These are phyloP conservation scores for Dryobota labecula DNA, from an alignment of 2,888 invertebrate species.

Conservation along the genomic window DNA sequence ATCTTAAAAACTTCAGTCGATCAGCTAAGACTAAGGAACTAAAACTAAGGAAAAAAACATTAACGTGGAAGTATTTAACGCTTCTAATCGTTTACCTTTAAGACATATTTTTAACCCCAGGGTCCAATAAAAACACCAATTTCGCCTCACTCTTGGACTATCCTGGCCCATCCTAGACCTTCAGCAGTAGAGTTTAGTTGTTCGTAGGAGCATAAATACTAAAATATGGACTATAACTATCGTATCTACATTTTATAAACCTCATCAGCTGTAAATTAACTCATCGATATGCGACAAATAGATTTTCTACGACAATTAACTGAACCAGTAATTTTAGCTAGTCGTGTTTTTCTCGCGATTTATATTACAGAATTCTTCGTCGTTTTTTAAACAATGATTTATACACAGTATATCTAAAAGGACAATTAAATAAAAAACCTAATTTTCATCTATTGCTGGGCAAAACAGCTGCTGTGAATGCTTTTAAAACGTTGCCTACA, in stretches of 20 bases:
- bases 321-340: neutral
- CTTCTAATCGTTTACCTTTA: slow-evolving; percentile 63
- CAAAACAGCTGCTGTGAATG: neutral
- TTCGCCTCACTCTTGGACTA: slow-evolving; percentile 84
- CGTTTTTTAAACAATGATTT: neutral
- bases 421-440: neutral
- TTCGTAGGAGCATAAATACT: slow-evolving; percentile 51
- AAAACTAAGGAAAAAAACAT: slow-evolving; percentile 24
- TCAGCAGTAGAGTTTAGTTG: slow-evolving; percentile 82
- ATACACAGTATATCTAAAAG: neutral
- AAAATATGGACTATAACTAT: slow-evolving; percentile 36
- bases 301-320: slow-evolving; percentile 43
- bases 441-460: neutral
- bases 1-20: slow-evolving; percentile 29
- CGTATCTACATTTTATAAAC: slow-evolving; percentile 33
- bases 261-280: slow-evolving; percentile 21
- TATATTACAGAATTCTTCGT: neutral
- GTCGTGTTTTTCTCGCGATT: neutral
- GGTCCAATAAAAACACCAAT: slow-evolving; percentile 90
- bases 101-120: slow-evolving; percentile 77
- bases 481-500: neutral
- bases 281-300: slow-evolving; percentile 13
- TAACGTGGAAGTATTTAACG: slow-evolving; percentile 53
- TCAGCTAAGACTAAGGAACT: slow-evolving; percentile 53
- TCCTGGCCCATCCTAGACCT: slow-evolving; percentile 81